phyloP scores from a whole-genome alignment of 2,888 invertebrate genomes.

The Pemphredon lugubris region DNA sequence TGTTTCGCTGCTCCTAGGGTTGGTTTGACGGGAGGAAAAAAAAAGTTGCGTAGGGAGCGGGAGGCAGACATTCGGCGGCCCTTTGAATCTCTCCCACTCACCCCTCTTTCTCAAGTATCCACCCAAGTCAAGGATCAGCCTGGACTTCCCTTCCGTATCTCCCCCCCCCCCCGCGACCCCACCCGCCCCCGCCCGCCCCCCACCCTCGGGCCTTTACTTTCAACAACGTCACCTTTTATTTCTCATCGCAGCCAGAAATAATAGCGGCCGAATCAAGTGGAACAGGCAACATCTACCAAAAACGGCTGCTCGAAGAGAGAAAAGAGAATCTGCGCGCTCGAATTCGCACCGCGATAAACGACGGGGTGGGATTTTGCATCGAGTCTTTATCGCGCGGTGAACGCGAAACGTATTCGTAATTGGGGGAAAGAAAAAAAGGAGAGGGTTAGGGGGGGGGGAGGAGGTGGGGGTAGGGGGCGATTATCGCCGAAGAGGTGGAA shows the following conservation, averaged over 20 bases:
- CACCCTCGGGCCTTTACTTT: too few relatives aligned
- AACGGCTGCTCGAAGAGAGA: too few relatives aligned
- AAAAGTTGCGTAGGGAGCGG: conserved; percentile 52
- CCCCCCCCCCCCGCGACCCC: background rate
- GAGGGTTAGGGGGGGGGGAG: too few relatives aligned
- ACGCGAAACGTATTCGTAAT: too few relatives aligned
- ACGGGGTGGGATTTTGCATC: background rate
- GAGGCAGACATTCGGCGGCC: conserved; percentile 51
- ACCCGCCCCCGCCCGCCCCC: too few relatives aligned
- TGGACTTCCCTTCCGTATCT: conserved; percentile 5
- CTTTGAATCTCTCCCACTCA: conserved; percentile 37
- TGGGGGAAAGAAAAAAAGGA: too few relatives aligned
- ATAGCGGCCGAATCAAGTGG: background rate
- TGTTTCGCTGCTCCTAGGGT: conserved; percentile 41
- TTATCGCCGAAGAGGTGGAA: too few relatives aligned
- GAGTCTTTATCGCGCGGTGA: too few relatives aligned
- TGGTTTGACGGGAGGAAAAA: conserved; percentile 42
- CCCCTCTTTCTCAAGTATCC: conserved; percentile 27
- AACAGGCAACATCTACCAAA: background rate
- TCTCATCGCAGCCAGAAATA: conserved; percentile 5
- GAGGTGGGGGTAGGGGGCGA: too few relatives aligned
- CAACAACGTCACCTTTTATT: too few relatives aligned
- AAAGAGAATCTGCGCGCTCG: background rate
- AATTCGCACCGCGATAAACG: background rate
- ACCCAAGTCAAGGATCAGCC: conserved; percentile 33